Evolutionary conservation across 2,113 vertebrate species (phyloP).

Genomic region (Vimba vimba): DNA sequence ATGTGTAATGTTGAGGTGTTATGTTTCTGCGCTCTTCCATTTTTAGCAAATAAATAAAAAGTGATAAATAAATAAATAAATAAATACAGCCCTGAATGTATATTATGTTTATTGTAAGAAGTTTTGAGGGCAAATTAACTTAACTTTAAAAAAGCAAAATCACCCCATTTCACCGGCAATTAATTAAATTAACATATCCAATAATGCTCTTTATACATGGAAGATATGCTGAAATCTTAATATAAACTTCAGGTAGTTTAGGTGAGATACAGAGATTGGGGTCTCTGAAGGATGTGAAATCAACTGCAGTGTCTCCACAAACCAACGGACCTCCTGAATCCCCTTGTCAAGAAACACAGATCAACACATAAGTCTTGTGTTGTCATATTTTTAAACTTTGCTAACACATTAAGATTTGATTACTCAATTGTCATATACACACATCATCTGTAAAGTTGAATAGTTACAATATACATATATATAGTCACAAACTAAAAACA

Average conservation of each 20-base stretch:
- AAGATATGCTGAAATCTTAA: constrained; percentile 19
- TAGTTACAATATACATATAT: too few relatives aligned
- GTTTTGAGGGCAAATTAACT: not conserved
- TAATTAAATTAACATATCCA: not conserved
- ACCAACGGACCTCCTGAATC: constrained; percentile 58
- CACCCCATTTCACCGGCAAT: not conserved
- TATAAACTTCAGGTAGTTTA: constrained; percentile 19
- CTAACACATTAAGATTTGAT: too few relatives aligned
- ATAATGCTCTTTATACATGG: constrained; percentile 7
- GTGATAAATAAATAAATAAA: too few relatives aligned
- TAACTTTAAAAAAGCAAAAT: not conserved
- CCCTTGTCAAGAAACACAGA: constrained; percentile 39
- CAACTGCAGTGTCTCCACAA: constrained; percentile 47
- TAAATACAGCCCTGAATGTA: not conserved
- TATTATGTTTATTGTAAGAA: not conserved
- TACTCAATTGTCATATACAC: not conserved
- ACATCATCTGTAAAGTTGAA: not conserved
- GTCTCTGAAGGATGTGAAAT: constrained; percentile 29
- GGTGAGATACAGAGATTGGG: not conserved
- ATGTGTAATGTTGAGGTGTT: too few relatives aligned
- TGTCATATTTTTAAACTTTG: too few relatives aligned
- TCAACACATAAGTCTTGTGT: too few relatives aligned
- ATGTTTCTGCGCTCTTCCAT: too few relatives aligned
- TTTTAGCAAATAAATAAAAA: too few relatives aligned
- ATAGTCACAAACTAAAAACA: too few relatives aligned